Base-by-base conservation (phyloP, 2,113 vertebrate species). In the Cnemophilus loriae region DNA sequence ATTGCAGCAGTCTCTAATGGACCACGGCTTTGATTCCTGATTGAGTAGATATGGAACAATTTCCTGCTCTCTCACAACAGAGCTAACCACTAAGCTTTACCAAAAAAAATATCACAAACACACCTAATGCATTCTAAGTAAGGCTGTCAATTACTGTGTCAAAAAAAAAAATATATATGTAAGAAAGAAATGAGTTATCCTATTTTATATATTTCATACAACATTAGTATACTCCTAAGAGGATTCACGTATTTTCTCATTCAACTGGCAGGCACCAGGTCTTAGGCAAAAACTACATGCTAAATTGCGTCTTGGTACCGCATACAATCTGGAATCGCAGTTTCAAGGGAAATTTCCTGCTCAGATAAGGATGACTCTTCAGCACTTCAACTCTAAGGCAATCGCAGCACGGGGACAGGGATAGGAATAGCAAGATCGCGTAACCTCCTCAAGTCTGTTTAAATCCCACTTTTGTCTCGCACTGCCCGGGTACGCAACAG, bases 401-500 rank as follows among this genome's bases (percentile, higher is more conserved):
- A 3, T 3, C 8, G 7, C 15, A 37, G 10, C 19, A 33, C 26
- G 7, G 7, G 8, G 7, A 4, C 18, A 7, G 13, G 4, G 22
- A 23, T 0, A 23, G 13, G 10, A 22, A 5, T 0, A 41, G 4
- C 20, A 46, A 12, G 28, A 26, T 13, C 15, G 3, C 7, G 1
- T 1, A 17, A 33, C 3, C 24, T 18, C 39, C 65, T 3, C 2
- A 8, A 7, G 22, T 1, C 53, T 6, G 7, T 13, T 49, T 56
- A 30, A 57, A 10, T 0, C 9, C 42, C 42, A 0, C 0, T 35
- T 42, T 7, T 1, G 16, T 16, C 56, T 23, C 26, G 10, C 42
- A 2, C 32, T 2, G 24, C 6, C 18, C 9, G 5, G 6, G 18
- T 3, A 3, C 1, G 8, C 7, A 28, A 11, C 0, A 5, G 19